phyloP scores from a whole-genome alignment of 2,888 invertebrate genomes.

The Chorisops tibialis region DNA sequence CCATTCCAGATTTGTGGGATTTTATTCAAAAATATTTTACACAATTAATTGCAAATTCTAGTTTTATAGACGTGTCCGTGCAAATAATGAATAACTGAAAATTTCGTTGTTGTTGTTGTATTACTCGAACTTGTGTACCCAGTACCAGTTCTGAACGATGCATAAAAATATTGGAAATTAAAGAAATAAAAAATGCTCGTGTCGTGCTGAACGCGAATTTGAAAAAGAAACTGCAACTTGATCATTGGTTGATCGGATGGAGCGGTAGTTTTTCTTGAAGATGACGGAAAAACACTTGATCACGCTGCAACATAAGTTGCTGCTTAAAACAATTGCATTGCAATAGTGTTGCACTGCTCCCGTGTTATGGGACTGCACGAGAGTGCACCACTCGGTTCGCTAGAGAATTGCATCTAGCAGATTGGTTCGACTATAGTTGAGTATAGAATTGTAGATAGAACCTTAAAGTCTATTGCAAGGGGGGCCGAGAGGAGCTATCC shows the following conservation, averaged over 20 bases:
- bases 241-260: constrained; percentile 27
- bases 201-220: constrained; percentile 24
- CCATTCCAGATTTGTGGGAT: neutral
- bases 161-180: too few species aligned
- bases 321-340: neutral
- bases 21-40: neutral
- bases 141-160: too few species aligned
- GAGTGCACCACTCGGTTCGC: neutral
- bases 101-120: neutral
- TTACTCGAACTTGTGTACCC: neutral
- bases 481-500: constrained; percentile 11
- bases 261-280: constrained; percentile 28
- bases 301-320: neutral
- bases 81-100: neutral
- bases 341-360: neutral
- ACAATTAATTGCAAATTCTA: neutral
- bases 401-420: neutral
- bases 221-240: constrained; percentile 25
- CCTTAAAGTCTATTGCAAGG: neutral
- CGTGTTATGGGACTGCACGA: neutral
- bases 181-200: neutral
- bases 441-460: neutral
- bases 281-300: constrained; percentile 25
- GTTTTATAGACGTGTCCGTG: neutral
- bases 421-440: neutral